Conservation (phyloP, 2,888 invertebrate species). For the Electrophaes corylata region DNA sequence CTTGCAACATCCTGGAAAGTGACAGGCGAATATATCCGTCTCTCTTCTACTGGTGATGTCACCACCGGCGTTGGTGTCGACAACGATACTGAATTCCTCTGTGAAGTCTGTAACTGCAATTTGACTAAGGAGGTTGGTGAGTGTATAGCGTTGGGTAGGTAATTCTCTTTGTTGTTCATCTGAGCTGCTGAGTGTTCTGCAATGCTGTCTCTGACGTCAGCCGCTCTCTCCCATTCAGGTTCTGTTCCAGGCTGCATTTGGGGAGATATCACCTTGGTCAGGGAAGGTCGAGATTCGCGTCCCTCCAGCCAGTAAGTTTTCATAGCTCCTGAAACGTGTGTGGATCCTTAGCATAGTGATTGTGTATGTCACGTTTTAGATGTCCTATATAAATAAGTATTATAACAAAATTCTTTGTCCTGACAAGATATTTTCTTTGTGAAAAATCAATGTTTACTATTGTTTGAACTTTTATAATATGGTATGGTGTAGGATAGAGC, state of each 20-base stretch:
- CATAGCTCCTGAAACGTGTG: conserved; percentile 86
- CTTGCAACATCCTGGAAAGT: conserved; percentile 93
- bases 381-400: too few species aligned
- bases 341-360: conserved; percentile 17
- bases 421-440: too few species aligned
- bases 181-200: conserved; percentile 74
- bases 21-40: conserved; percentile 91
- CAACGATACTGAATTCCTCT: conserved; percentile 48
- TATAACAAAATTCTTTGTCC: too few species aligned
- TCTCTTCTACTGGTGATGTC: conserved; percentile 84
- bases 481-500: too few species aligned
- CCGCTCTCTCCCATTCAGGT: conserved; percentile 76
- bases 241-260: conserved; percentile 72
- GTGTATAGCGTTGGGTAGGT: conserved; percentile 54
- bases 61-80: conserved; percentile 53
- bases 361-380: background rate
- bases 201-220: conserved; percentile 74
- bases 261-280: conserved; percentile 71
- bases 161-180: conserved; percentile 57
- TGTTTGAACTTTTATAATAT: too few species aligned
- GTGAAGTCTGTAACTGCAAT: conserved; percentile 41
- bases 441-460: too few species aligned
- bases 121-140: conserved; percentile 53
- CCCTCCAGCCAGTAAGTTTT: conserved; percentile 95
- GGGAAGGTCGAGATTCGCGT: conserved; percentile 86